Evolutionary conservation across 2,797 vertebrate species (phyloP).

Genomic region (Emydoidea blandingii): DNA sequence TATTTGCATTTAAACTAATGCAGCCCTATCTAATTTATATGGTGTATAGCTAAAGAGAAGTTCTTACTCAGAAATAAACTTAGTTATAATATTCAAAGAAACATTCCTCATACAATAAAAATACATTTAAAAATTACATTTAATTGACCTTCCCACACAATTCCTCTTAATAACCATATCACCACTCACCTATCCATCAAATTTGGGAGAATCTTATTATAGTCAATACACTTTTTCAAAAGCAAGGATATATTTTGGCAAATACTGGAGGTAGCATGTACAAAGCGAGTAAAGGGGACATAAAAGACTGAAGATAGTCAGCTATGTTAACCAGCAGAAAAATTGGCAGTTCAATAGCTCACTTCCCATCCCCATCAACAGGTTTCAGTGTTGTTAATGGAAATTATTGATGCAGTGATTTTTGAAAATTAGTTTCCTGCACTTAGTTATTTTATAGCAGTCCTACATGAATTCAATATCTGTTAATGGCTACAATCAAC

Average conservation of each 20-base stretch:
- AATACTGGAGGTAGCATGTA: neutral
- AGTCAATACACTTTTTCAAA: neutral
- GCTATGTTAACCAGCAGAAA: slow-evolving; percentile 1
- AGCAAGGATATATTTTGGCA: neutral
- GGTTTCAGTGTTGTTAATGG: neutral
- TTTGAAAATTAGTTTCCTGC: slow-evolving; percentile 21
- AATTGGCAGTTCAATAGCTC: neutral
- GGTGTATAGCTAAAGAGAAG: neutral
- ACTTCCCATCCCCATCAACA: neutral
- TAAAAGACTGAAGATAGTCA: neutral
- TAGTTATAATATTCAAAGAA: neutral
- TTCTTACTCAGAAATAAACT: neutral
- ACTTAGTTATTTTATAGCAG: neutral
- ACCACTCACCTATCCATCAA: neutral
- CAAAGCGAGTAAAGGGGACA: neutral
- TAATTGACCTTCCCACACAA: neutral
- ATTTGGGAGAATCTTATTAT: neutral
- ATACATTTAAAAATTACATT: neutral
- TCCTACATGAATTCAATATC: neutral
- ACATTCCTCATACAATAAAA: slow-evolving; percentile 2
- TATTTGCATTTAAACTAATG: neutral
- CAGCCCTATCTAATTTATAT: neutral
- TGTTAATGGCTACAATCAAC: neutral
- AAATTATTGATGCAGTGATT: slow-evolving; percentile 39
- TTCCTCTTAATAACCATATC: neutral